phyloP scores from a whole-genome alignment of 1,140 invertebrate genomes.

The Babylonia areolata region DNA sequence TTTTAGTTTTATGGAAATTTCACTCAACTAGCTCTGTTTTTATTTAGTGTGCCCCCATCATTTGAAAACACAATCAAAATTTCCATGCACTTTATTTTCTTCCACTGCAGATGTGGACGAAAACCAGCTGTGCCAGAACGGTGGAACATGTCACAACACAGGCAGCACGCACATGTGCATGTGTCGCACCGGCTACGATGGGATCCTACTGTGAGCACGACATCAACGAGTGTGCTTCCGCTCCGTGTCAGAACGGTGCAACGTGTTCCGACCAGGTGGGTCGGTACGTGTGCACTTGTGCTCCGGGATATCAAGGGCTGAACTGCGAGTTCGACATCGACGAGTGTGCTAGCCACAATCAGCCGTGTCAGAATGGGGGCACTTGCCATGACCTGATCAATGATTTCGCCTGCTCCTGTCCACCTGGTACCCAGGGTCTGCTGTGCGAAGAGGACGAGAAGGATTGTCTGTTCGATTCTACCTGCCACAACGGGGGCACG shows the following conservation, averaged over 20 bases:
- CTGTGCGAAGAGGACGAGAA: conserved; percentile 79
- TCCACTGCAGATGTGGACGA: conserved; percentile 70
- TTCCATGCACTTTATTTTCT: conserved; percentile 11
- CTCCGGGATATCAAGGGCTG: conserved; percentile 58
- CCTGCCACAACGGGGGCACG: conserved; percentile 87
- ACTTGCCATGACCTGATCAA: conserved; percentile 80
- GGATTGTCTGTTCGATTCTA: conserved; percentile 55
- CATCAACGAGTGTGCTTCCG: conserved; percentile 89
- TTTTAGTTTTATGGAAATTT: no score
- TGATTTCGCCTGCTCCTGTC: conserved; percentile 88
- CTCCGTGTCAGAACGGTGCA: conserved; percentile 94
- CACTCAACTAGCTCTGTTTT: no score
- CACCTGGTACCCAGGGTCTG: conserved; percentile 77
- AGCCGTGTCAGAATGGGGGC: conserved; percentile 89
- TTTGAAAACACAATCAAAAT: neutral
- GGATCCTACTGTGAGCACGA: conserved; percentile 96
- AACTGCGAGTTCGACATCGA: conserved; percentile 88
- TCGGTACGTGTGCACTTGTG: conserved; percentile 85
- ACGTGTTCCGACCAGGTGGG: conserved; percentile 97
- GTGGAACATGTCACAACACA: conserved; percentile 90
- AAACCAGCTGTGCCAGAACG: conserved; percentile 89
- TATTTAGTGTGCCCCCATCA: no score
- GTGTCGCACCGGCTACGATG: conserved; percentile 68
- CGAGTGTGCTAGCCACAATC: conserved; percentile 84
- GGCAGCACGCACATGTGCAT: conserved; percentile 67